Evolutionary conservation across 1,140 invertebrate genomes (phyloP).

Genomic region (Proales similis): DNA sequence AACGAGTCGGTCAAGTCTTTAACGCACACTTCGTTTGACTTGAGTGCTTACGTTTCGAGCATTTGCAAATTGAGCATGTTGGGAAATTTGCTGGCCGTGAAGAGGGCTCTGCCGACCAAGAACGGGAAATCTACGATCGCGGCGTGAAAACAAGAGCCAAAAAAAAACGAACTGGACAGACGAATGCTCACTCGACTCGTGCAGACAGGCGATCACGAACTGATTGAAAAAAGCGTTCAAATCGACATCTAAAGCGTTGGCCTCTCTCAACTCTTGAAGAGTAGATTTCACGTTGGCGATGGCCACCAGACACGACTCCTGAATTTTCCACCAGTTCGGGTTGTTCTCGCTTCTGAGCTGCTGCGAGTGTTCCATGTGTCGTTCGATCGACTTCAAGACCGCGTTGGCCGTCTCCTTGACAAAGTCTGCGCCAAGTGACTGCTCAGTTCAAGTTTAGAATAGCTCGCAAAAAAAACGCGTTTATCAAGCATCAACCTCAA

Average conservation of each 20-base stretch:
- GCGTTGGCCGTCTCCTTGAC: conserved; percentile 59
- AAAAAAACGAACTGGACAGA: conserved; percentile 15
- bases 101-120: conserved; percentile 65
- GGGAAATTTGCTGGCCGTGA: conserved; percentile 64
- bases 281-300: conserved; percentile 58
- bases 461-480: conserved; percentile 7
- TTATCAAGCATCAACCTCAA: conserved; percentile 53
- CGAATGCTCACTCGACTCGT: conserved; percentile 41
- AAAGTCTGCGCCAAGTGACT: conserved; percentile 62
- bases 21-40: background rate
- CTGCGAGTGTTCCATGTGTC: conserved; percentile 6
- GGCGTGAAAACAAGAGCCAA: conserved; percentile 24
- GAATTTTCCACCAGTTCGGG: conserved; percentile 66
- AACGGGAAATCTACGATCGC: conserved; percentile 59
- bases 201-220: conserved; percentile 55
- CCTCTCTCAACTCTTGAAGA: conserved; percentile 57
- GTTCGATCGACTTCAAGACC: conserved; percentile 58
- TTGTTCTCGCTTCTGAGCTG: conserved; percentile 51
- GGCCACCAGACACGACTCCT: conserved; percentile 66
- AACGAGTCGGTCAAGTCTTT: background rate
- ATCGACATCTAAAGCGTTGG: conserved; percentile 61
- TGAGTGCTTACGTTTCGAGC: conserved; percentile 50
- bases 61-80: conserved; percentile 58
- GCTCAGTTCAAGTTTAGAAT: conserved; percentile 39
- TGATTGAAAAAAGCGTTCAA: conserved; percentile 61